Percentiles rank a stretch among this genome's conserved stretches.
phyloP scores from a whole-genome alignment of 2,797 vertebrate genomes.

The Myotis planiceps region DNA sequence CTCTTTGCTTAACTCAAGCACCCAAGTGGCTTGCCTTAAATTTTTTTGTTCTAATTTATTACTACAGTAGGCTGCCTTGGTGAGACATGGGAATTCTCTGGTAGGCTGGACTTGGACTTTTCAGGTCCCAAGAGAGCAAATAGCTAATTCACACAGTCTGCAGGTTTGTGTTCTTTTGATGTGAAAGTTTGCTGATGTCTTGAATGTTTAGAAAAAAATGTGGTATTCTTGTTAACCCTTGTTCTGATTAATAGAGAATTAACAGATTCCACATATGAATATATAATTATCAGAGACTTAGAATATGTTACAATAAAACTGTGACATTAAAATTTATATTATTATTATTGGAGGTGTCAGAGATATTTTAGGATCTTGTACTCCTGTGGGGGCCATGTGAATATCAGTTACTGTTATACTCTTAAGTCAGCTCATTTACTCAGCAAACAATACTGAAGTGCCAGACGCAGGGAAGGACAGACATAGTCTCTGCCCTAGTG shows the following conservation, averaged over 20 bases:
- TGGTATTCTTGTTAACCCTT: background rate
- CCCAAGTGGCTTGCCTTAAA: background rate
- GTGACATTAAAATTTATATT: background rate
- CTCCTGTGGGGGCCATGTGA: background rate
- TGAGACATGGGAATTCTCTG: background rate
- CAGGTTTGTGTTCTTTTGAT: background rate
- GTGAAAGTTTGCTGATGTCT: background rate
- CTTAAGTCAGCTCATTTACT: background rate
- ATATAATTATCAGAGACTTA: conserved; percentile 10
- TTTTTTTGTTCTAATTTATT: background rate
- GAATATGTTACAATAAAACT: background rate
- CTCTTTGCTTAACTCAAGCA: background rate
- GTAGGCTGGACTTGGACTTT: background rate
- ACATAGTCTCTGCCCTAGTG: background rate
- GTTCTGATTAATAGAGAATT: conserved; percentile 27
- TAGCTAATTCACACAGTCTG: background rate
- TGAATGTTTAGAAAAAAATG: background rate
- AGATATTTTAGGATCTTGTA: background rate
- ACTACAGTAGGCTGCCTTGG: background rate
- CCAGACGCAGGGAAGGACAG: background rate
- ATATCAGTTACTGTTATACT: background rate
- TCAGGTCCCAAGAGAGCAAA: background rate
- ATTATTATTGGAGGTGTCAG: background rate
- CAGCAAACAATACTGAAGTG: background rate
- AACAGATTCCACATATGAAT: background rate